Base-by-base conservation (phyloP, 2,888 invertebrate genomes). In the Campaea margaritaria region DNA sequence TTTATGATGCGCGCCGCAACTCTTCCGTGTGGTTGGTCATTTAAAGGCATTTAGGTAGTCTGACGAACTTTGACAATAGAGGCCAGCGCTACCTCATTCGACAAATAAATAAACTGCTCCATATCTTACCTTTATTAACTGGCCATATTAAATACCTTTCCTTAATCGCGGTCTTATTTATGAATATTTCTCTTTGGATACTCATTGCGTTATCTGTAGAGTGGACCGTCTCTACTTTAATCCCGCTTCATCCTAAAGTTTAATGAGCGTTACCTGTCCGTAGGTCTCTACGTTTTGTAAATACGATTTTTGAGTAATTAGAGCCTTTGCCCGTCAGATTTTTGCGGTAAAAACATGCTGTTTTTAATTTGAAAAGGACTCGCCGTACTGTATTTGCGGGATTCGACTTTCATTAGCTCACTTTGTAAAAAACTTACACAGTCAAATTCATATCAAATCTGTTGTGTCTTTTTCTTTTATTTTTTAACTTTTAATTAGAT, bases 251-350 rank as follows among this genome's bases (percentile, higher is more conserved):
- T 13, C 47, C 47, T 63, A 57, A 58, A 62, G 54, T 66, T 79
- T 87, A 85, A 87, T 85, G 84, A 85, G 82, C 72, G 75, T 78
- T 79, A 81, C 81, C 78, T 82, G 82, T 84, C 85, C 81, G 70
- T 80, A 67, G 15, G 31, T 27, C 3, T 41, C 71, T 80, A 68
- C 41, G 27, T 41, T 50, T 28, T 69, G 80, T 80, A 78, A 85
- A 86, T 83, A 83, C 79, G 81, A 82, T 77, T 86, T 83, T 83
- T 78, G 76, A 86, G 87, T 86, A 87, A 86, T 87, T 87, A 87
- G 79, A 82, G 74, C 81, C 81, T 80, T 83, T 81, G 72, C 83
- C 16, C 73, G 79, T 79, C 75, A 81, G 82, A 83, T 83, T 83
- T 79, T 81, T 75, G 74, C 68, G 74, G 73, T 50, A 72, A 75